Percentiles rank a stretch among this genome's conserved stretches.
These are phyloP conservation scores for Epinotia demarniana DNA, from an alignment of 2,888 invertebrate genomes.

Conservation along the genomic window DNA sequence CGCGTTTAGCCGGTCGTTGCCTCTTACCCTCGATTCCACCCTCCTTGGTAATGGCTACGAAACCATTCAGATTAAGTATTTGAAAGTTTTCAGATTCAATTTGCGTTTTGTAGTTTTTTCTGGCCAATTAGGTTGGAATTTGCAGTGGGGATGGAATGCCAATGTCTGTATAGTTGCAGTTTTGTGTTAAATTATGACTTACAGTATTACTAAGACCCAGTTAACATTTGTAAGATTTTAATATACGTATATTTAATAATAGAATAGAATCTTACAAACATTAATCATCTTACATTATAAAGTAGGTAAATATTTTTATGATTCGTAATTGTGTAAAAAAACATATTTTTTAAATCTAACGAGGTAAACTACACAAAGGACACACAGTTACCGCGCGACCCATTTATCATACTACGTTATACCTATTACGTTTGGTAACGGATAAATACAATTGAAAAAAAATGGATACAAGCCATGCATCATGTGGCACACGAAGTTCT, in stretches of 20 bases:
- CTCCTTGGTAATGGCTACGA: constrained; percentile 8
- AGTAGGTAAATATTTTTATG: background rate
- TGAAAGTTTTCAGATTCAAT: constrained; percentile 27
- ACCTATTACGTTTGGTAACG: constrained; percentile 27
- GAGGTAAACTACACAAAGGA: constrained; percentile 4
- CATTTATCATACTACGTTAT: constrained; percentile 44
- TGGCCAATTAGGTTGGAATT: constrained; percentile 19
- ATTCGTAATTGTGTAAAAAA: background rate
- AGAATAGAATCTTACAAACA: background rate
- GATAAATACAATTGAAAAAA: constrained; percentile 51
- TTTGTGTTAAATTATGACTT: background rate
- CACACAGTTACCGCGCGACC: constrained; percentile 32
- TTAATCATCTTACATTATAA: background rate
- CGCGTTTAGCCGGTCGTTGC: constrained; percentile 25
- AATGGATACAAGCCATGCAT: constrained; percentile 61
- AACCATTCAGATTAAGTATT: constrained; percentile 30
- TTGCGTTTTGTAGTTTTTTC: constrained; percentile 17
- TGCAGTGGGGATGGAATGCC: constrained; percentile 18
- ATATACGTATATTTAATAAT: background rate
- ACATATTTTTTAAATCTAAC: constrained; percentile 13
- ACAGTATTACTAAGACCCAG: background rate
- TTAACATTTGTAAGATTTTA: background rate
- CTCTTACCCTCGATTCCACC: constrained; percentile 13
- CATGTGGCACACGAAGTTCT: constrained; percentile 61
- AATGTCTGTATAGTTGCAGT: background rate